Evolutionary conservation across 2,888 invertebrate species (phyloP).

Genomic region (Acleris literana): DNA sequence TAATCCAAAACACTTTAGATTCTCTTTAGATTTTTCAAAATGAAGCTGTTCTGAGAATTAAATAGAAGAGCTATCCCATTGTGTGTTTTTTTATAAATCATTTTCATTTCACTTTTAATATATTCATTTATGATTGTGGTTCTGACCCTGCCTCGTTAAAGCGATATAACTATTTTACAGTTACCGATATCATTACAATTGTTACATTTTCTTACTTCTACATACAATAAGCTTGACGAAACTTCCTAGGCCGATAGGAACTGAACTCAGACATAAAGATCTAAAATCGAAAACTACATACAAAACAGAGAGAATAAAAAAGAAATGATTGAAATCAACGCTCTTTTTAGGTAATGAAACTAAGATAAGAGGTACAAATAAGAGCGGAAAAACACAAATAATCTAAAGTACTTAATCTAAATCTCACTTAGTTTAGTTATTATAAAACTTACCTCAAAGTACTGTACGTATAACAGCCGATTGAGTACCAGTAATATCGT

Average conservation of each 20-base stretch:
- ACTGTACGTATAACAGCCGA: slow-evolving; percentile 64
- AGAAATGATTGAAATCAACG: slow-evolving; percentile 53
- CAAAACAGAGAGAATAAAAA: slow-evolving; percentile 45
- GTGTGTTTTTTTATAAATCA: slow-evolving; percentile 55
- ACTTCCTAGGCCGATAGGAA: slow-evolving; percentile 80
- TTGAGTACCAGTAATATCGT: slow-evolving; percentile 46
- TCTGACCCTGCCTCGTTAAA: slow-evolving; percentile 82
- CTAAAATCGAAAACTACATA: slow-evolving; percentile 50
- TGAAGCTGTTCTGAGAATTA: slow-evolving; percentile 41
- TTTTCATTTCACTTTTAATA: slow-evolving; percentile 51
- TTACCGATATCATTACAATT: slow-evolving; percentile 65
- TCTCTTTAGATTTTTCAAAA: slow-evolving; percentile 37
- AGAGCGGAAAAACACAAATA: slow-evolving; percentile 50
- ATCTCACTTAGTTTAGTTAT: slow-evolving; percentile 69
- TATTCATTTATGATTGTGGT: slow-evolving; percentile 73
- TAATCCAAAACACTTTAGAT: slow-evolving; percentile 32
- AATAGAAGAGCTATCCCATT: slow-evolving; percentile 72
- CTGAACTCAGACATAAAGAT: slow-evolving; percentile 62
- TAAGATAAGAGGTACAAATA: slow-evolving; percentile 46
- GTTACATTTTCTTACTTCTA: slow-evolving; percentile 56
- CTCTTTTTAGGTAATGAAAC: slow-evolving; percentile 54
- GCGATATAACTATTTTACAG: slow-evolving; percentile 73
- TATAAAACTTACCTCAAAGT: slow-evolving; percentile 68
- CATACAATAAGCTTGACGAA: slow-evolving; percentile 72
- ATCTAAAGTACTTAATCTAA: slow-evolving; percentile 56